Percentiles rank a stretch among this genome's conserved stretches.
These are phyloP conservation scores for Ochropacha duplaris DNA, from an alignment of 2,888 invertebrate species.

Conservation along the genomic window DNA sequence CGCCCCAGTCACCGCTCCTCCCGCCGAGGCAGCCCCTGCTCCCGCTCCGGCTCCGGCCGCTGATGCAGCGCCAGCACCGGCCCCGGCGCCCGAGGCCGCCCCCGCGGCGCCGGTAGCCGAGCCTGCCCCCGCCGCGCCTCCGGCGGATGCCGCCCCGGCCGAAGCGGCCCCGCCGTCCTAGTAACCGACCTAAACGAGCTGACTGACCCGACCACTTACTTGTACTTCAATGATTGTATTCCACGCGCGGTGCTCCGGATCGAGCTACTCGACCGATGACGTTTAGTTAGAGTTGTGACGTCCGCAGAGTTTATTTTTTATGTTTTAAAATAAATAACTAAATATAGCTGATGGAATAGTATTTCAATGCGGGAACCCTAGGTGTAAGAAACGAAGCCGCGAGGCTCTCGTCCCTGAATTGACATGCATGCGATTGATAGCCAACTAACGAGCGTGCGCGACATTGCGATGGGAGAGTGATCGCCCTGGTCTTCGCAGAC, in stretches of 20 bases:
- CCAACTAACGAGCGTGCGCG: conserved; percentile 24
- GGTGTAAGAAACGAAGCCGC: conserved; percentile 14
- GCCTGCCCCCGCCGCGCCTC: conserved; percentile 19
- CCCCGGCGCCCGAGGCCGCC: conserved; percentile 13
- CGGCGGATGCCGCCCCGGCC: conserved; percentile 28
- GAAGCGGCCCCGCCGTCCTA: conserved; percentile 24
- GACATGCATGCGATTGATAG: conserved; percentile 52
- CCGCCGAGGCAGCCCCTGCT: conserved; percentile 25
- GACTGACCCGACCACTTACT: conserved; percentile 1
- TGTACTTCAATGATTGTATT: not conserved
- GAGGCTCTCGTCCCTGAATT: conserved; percentile 3
- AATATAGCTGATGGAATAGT: conserved; percentile 79
- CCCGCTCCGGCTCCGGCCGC: conserved; percentile 24
- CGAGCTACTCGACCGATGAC: conserved; percentile 17
- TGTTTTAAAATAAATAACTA: conserved; percentile 57
- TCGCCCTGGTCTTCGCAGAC: conserved; percentile 83
- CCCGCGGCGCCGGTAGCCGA: conserved; percentile 19
- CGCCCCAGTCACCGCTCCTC: conserved; percentile 37
- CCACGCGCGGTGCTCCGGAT: conserved; percentile 12
- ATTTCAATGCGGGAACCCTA: conserved; percentile 32
- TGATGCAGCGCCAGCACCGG: conserved; percentile 28
- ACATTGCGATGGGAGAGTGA: conserved; percentile 38
- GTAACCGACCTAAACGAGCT: not conserved
- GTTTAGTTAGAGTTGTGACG: conserved; percentile 19
- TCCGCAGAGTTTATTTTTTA: conserved; percentile 45